Evolutionary conservation across 1,140 invertebrate species (phyloP).

Genomic region (Caenorhabditis remanei): DNA sequence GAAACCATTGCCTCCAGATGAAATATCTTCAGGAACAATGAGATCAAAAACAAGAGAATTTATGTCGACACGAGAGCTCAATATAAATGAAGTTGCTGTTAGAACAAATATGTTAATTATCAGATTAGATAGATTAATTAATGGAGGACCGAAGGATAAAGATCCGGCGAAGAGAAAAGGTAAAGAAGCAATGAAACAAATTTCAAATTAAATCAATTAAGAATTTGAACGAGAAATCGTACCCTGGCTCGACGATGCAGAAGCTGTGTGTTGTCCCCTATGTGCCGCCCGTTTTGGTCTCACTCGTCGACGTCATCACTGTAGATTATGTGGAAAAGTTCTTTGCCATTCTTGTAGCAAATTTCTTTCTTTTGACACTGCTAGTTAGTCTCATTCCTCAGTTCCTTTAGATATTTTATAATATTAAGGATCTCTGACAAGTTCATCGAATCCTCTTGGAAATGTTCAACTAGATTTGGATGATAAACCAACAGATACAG

Average conservation of each 20-base stretch:
- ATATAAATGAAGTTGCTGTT: conserved; percentile 88
- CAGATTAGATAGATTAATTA: conserved; percentile 89
- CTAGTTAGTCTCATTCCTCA: conserved; percentile 83
- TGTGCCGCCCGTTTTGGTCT: conserved; percentile 91
- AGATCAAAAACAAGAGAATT: conserved; percentile 80
- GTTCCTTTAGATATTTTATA: not conserved
- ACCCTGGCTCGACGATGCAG: conserved; percentile 90
- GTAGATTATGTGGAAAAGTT: conserved; percentile 92
- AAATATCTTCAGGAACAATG: conserved; percentile 1
- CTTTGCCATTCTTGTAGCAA: conserved; percentile 93
- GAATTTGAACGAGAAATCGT: conserved; percentile 87
- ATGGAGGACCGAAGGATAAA: conserved; percentile 83
- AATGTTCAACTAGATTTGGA: not conserved
- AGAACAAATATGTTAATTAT: conserved; percentile 96
- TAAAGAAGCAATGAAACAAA: conserved; percentile 68
- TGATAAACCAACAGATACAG: not conserved
- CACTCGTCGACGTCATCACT: conserved; percentile 92
- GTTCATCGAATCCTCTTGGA: conserved; percentile 77
- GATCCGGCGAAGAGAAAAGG: conserved; percentile 88
- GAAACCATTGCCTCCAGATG: conserved; percentile 32
- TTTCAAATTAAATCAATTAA: conserved; percentile 72
- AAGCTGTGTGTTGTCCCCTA: conserved; percentile 89
- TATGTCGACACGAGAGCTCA: conserved; percentile 83
- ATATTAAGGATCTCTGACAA: conserved; percentile 81
- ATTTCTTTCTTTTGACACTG: conserved; percentile 87